These are phyloP conservation scores for Maconellicoccus hirsutus DNA, from an alignment of 1,140 invertebrate species.

Conservation along the genomic window DNA sequence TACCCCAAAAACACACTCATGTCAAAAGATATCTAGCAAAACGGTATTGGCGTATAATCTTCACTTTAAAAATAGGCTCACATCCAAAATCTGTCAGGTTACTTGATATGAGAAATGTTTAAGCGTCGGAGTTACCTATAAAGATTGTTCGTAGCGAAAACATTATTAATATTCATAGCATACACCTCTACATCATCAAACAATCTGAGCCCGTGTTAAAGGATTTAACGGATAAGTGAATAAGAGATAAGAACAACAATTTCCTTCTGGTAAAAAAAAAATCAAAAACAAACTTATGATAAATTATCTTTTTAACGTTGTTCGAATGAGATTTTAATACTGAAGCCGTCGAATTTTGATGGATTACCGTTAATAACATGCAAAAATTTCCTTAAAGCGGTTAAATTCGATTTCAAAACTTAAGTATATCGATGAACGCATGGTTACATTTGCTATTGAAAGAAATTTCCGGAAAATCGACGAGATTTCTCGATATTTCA, in stretches of 20 bases:
- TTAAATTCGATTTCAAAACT: background rate
- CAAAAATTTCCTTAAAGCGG: background rate
- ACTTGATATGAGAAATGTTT: background rate
- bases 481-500: too few relatives aligned
- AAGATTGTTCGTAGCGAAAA: background rate
- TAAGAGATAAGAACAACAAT: constrained; percentile 9
- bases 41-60: too few relatives aligned
- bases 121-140: background rate
- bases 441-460: too few relatives aligned
- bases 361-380: constrained; percentile 18
- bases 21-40: too few relatives aligned
- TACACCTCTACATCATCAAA: background rate
- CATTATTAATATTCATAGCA: constrained; percentile 1
- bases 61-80: background rate
- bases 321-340: constrained; percentile 18
- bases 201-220: background rate
- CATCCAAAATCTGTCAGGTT: background rate
- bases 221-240: constrained; percentile 3
- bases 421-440: too few relatives aligned
- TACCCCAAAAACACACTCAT: too few relatives aligned
- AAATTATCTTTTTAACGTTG: constrained; percentile 13
- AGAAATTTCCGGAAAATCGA: too few relatives aligned
- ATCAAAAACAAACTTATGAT: constrained; percentile 15
- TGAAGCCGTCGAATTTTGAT: constrained; percentile 6
- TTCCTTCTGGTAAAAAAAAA: background rate